Evolutionary conservation across 2,888 invertebrate species (phyloP), one percentile per base, ranked within the genome.

Genomic region (Axea sp.): DNA sequence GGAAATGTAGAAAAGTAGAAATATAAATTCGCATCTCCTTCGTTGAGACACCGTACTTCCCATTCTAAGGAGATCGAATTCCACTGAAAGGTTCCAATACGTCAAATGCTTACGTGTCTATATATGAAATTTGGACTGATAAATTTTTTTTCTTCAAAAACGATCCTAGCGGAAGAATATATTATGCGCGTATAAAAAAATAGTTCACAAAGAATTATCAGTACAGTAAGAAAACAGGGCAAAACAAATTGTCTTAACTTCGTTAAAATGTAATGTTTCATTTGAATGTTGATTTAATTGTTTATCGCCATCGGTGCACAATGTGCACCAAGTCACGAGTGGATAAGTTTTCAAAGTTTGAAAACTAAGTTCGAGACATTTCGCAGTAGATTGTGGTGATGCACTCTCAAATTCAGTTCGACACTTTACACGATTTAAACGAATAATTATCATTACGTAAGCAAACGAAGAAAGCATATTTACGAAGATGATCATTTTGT

Each of bases 11-110:
- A 73, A 45, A 31, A 65, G 72, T 51, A 65, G 45, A 73, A 65
- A 65, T 73, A 65, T 35, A 73, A 73, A 65, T 73, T 73, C 53
- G 72, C 59, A 45, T 73, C 72, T 73, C 51, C 57, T 59, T 65
- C 65, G 64, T 57, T 64, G 64, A 64, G 64, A 51, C 64, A 59
- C 51, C 59, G 64, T 72, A 64, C 72, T 59, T 64, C 43, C 64
- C 51, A 64, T 65, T 73, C 53, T 64, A 59, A 60, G 45, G 53
- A 65, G 65, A 73, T 73, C 72, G 72, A 64, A 64, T 72, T 72
- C 64, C 59, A 31, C 24, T 72, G 59, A 72, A 72, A 72, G 64
- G 59, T 41, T 72, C 43, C 72, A 64, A 71, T 62, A 71, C 71
- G 62, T 71, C 71, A 71, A 57, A 71, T 57, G 43, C 64, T 62